Evolutionary conservation across 2,797 vertebrate species (phyloP).

Genomic region (Nannoperca obscura): DNA sequence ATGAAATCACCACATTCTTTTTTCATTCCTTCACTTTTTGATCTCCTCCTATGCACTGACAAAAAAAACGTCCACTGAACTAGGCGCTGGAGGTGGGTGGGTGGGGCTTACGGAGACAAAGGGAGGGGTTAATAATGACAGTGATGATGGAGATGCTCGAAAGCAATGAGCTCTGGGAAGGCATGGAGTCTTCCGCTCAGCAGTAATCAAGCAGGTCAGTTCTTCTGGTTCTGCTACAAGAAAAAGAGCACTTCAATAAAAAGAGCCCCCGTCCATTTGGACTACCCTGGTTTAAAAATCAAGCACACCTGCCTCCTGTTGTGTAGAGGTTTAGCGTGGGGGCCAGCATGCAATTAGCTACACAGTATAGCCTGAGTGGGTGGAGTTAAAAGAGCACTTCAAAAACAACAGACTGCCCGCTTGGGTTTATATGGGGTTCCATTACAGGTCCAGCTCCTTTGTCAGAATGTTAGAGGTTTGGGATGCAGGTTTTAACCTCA

Average conservation of each 20-base stretch:
- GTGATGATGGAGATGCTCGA: conserved; percentile 28
- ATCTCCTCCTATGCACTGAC: conserved; percentile 34
- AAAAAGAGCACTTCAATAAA: conserved; percentile 70
- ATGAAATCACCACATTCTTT: conserved; percentile 51
- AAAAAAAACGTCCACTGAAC: conserved; percentile 22
- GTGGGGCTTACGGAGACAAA: conserved; percentile 40
- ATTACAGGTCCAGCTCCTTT: conserved; percentile 37
- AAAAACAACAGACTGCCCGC: conserved; percentile 55
- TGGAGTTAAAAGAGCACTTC: conserved; percentile 77
- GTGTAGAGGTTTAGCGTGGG: conserved; percentile 24
- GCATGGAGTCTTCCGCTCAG: conserved; percentile 3
- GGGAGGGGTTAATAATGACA: conserved; percentile 32
- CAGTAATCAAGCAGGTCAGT: conserved; percentile 13
- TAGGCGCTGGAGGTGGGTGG: conserved; percentile 5
- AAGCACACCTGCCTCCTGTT: conserved; percentile 39
- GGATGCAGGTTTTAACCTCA: conserved; percentile 47
- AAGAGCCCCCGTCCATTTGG: conserved; percentile 27
- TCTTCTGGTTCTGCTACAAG: conserved; percentile 65
- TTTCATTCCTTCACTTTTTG: conserved; percentile 67
- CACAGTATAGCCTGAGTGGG: conserved; percentile 53
- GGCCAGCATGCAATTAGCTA: conserved; percentile 64
- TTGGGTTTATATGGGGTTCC: conserved; percentile 37
- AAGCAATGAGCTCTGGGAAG: conserved; percentile 14
- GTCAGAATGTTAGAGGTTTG: conserved; percentile 18
- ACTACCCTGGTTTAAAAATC: conserved; percentile 55